Percentiles rank a stretch among this genome's conserved stretches.
Conservation (phyloP, 2,888 invertebrate genomes). For the Eupithecia exiguata region DNA sequence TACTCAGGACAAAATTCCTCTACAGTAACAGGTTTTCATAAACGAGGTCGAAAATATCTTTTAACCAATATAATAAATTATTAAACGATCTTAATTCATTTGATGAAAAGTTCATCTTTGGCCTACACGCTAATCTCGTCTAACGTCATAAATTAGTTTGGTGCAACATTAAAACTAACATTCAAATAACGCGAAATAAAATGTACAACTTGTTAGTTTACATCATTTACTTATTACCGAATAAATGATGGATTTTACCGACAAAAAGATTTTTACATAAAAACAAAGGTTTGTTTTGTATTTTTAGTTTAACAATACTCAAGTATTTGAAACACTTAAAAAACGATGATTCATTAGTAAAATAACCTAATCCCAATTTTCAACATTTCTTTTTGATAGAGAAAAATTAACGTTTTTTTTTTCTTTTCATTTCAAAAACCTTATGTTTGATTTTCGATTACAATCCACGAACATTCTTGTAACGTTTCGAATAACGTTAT, state of each 20-base stretch:
- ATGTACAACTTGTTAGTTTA: conserved; percentile 38
- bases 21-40: conserved; percentile 2
- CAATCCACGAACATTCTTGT: conserved; percentile 19
- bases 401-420: background rate
- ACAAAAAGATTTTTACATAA: background rate
- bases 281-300: background rate
- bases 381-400: background rate
- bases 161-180: conserved; percentile 56
- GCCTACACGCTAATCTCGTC: conserved; percentile 72
- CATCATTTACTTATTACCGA: conserved; percentile 14
- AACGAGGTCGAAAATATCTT: conserved; percentile 26
- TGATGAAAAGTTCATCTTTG: conserved; percentile 82
- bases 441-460: conserved; percentile 12
- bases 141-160: conserved; percentile 67
- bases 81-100: conserved; percentile 76
- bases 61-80: conserved; percentile 68
- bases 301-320: background rate
- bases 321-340: background rate
- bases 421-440: conserved; percentile 16
- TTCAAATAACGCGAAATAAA: conserved; percentile 30
- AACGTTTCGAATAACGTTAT: conserved; percentile 6
- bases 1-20: background rate
- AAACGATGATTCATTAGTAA: background rate
- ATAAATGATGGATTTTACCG: conserved; percentile 30
- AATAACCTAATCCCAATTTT: background rate